Evolutionary conservation across 2,888 invertebrate species (phyloP).

Genomic region (Ectemnius cavifrons): DNA sequence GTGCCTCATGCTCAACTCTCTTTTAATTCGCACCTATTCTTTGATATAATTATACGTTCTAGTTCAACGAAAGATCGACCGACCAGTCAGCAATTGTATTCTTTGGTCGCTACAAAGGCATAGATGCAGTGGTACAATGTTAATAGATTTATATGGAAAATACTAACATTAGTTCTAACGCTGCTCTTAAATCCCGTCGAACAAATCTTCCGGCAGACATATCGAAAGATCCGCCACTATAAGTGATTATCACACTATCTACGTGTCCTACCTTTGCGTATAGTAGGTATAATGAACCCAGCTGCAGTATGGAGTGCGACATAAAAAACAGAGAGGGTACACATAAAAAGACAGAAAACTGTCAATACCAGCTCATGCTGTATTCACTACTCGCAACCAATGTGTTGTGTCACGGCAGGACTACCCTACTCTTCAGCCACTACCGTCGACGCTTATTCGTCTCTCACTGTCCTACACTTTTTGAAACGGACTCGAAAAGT

Average conservation of each 20-base stretch:
- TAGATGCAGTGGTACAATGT: conserved; percentile 43
- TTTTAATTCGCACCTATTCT: conserved; percentile 13
- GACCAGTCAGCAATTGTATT: background rate
- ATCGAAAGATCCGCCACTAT: conserved; percentile 19
- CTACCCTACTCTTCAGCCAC: background rate
- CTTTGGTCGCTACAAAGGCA: conserved; percentile 33
- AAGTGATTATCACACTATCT: conserved; percentile 49
- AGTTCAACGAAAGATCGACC: too few relatives aligned
- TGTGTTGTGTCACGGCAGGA: background rate
- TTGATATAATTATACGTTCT: too few relatives aligned
- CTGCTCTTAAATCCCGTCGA: conserved; percentile 26
- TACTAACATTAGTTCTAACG: conserved; percentile 34
- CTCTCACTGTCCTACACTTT: background rate
- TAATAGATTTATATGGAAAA: conserved; percentile 13
- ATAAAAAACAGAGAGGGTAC: conserved; percentile 74
- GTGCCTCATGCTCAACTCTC: conserved; percentile 33
- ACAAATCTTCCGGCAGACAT: conserved; percentile 22
- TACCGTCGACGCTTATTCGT: background rate
- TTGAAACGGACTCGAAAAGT: background rate
- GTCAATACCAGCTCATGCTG: conserved; percentile 52
- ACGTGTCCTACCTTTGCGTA: conserved; percentile 76
- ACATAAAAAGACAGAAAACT: conserved; percentile 69
- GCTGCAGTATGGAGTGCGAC: conserved; percentile 74
- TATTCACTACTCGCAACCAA: conserved; percentile 29
- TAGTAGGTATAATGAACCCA: conserved; percentile 77